Conservation (phyloP, 2,888 invertebrate genomes). For the Chaetoderma sp. region DNA sequence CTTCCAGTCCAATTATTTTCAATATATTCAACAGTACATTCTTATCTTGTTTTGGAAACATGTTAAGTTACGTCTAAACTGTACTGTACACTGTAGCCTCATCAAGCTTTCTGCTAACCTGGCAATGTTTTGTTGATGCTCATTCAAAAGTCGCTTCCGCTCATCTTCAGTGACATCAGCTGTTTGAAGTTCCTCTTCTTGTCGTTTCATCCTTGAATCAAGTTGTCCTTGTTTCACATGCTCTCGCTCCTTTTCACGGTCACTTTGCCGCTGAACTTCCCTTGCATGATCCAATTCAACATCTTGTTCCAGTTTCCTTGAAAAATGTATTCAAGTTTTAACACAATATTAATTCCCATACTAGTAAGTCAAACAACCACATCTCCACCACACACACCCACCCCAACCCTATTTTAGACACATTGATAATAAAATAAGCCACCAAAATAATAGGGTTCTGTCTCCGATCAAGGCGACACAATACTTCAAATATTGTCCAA, state of each 20-base stretch:
- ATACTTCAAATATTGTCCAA: too few species aligned
- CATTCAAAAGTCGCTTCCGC: slow-evolving; percentile 49
- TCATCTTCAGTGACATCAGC: slow-evolving; percentile 53
- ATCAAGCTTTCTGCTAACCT: slow-evolving; percentile 47
- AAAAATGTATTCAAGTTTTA: slow-evolving; percentile 11
- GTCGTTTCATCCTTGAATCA: slow-evolving; percentile 48
- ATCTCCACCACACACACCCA: too few species aligned
- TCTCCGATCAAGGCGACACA: too few species aligned
- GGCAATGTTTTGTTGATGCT: slow-evolving; percentile 56
- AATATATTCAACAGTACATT: too few species aligned
- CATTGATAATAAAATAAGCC: too few species aligned
- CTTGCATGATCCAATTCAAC: slow-evolving; percentile 53
- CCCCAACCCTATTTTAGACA: too few species aligned
- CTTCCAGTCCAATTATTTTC: too few species aligned
- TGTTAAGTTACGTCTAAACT: too few species aligned
- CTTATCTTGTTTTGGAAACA: too few species aligned
- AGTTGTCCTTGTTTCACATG: slow-evolving; percentile 50
- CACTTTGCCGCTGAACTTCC: slow-evolving; percentile 53
- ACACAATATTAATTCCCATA: not conserved
- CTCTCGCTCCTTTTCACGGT: slow-evolving; percentile 54
- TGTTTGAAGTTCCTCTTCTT: slow-evolving; percentile 51
- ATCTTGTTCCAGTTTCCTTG: slow-evolving; percentile 54
- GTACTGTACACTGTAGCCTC: too few species aligned
- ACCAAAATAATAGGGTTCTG: too few species aligned
- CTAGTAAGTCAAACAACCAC: too few species aligned